Evolutionary conservation across 1,140 invertebrate species (phyloP), one percentile per base, ranked within the genome.

Genomic region (Euwallacea similis): DNA sequence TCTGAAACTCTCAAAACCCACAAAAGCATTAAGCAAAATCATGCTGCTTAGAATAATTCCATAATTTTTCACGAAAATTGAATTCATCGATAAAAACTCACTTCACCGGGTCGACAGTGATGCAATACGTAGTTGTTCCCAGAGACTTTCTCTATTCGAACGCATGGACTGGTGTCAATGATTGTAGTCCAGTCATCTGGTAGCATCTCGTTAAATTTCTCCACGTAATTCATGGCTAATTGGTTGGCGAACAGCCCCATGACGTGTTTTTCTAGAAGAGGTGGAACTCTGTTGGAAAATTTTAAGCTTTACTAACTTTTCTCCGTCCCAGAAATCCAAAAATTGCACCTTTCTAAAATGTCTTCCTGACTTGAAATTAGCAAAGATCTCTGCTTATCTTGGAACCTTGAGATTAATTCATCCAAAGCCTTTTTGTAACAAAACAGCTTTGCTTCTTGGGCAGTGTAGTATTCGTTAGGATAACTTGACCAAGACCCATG

Each of bases 361-460:
- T 79, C 79, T 13, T 69, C 66, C 46, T 80, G 73, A 44, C 69
- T 75, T 0, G 79, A 76, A 13, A 79, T 59, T 0, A 80, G 55
- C 42, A 79, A 69, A 7, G 73, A 73, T 54, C 73, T 76, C 11
- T 64, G 58, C 43, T 71, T 76, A 4, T 33, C 21, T 33, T 33
- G 21, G 13, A 78, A 78, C 69, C 80, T 81, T 42, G 84, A 79
- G 42, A 82, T 66, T 16, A 82, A 77, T 62, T 80, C 79, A 0
- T 77, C 71, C 9, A 89, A 74, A 43, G 89, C 85, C 62, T 84
- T 77, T 41, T 81, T 78, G 0, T 87, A 86, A 0, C 85, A 88
- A 16, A 85, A 73, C 73, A 83, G 82, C 72, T 85, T 80, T 0
- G 88, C 87, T 11, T 85, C 78, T 0, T 84, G 81, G 59, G 83